A percentile compares a stretch with the other conserved stretches of the same genome.
phyloP scores from a whole-genome alignment of 2,113 vertebrate genomes.

The Equus quagga region DNA sequence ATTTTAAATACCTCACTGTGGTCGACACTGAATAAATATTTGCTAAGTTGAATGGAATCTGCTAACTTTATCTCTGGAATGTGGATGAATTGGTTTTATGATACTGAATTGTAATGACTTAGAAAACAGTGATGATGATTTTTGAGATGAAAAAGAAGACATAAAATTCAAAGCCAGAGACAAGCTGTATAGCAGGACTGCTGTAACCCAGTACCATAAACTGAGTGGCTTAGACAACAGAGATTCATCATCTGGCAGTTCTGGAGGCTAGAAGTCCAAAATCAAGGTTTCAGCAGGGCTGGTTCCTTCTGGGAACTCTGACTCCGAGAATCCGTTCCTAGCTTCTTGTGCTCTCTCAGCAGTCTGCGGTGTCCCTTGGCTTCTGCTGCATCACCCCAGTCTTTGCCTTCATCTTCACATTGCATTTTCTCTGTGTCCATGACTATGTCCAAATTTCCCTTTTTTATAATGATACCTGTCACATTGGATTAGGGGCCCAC shows the following conservation, averaged over 20 bases:
- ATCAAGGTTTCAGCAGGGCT: background rate
- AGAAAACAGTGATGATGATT: background rate
- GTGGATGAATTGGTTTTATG: constrained; percentile 37
- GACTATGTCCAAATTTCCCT: background rate
- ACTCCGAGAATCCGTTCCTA: too few relatives aligned
- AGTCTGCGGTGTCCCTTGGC: too few relatives aligned
- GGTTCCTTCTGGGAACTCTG: background rate
- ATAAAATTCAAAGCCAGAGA: constrained; percentile 23
- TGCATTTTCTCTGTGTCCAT: background rate
- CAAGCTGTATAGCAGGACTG: background rate
- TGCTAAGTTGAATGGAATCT: constrained; percentile 33
- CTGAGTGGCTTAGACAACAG: background rate
- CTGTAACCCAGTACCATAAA: background rate
- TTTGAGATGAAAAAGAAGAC: constrained; percentile 20
- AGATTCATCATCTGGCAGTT: background rate
- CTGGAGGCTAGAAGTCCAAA: background rate
- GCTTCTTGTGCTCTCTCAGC: background rate
- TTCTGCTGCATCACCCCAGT: accelerated
- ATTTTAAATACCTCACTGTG: constrained; percentile 39
- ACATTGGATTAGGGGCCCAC: background rate
- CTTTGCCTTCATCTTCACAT: background rate
- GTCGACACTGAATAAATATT: constrained; percentile 56
- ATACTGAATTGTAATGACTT: background rate
- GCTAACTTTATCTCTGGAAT: constrained; percentile 58
- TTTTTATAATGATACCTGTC: background rate